Percentiles rank a stretch among this genome's conserved stretches.
Evolutionary conservation across 2,113 vertebrate genomes (phyloP).

Genomic region (Scomber japonicus): DNA sequence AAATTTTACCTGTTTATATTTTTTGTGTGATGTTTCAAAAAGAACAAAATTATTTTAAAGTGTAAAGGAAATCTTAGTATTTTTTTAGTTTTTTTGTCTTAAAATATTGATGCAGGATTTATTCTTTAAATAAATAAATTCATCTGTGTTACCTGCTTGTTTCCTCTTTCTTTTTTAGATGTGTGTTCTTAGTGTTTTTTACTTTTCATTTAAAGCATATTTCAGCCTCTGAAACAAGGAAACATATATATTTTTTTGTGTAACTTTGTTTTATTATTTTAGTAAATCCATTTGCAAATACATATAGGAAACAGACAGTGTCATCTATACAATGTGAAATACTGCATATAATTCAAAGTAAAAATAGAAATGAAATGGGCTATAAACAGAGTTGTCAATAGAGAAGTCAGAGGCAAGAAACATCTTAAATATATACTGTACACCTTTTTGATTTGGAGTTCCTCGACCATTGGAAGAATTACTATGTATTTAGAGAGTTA

Average conservation of each 20-base stretch:
- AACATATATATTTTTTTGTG: no score
- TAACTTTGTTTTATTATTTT: no score
- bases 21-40: constrained; percentile 84
- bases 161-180: constrained; percentile 18
- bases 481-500: not conserved
- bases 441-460: no score
- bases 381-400: no score
- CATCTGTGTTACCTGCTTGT: constrained; percentile 19
- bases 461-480: no score
- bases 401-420: not conserved
- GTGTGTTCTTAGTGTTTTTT: no score
- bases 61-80: constrained; percentile 82
- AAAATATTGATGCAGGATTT: constrained; percentile 83
- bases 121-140: constrained; percentile 85
- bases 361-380: no score
- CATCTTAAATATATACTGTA: no score
- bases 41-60: constrained; percentile 86
- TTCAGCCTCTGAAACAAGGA: not conserved
- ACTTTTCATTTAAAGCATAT: not conserved
- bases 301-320: no score
- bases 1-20: constrained; percentile 83
- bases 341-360: no score
- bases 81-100: constrained; percentile 78
- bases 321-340: no score
- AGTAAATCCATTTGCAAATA: no score